Conservation (phyloP, 2,888 invertebrate genomes). For the Pocota personata region DNA sequence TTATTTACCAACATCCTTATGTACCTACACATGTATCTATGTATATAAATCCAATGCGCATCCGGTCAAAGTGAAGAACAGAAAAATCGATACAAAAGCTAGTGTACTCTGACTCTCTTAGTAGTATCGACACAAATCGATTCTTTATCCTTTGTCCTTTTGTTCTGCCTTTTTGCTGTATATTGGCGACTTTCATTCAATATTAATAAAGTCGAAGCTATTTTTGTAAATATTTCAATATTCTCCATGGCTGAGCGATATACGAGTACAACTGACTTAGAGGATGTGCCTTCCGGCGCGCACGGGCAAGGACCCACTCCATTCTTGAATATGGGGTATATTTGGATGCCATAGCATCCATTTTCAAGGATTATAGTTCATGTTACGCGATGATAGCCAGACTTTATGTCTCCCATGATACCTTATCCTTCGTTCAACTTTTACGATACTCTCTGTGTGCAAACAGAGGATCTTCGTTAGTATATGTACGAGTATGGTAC, state of each 20-base stretch:
- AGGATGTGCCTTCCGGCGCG: neutral
- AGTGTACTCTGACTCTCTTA: neutral
- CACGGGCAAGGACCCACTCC: neutral
- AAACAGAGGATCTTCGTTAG: neutral
- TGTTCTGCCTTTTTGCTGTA: neutral
- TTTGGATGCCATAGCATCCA: neutral
- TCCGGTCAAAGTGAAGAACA: constrained; percentile 10
- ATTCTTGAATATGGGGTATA: neutral
- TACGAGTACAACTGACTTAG: neutral
- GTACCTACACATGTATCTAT: neutral
- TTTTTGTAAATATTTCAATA: constrained; percentile 46
- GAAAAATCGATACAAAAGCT: constrained; percentile 18
- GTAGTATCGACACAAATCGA: constrained; percentile 39
- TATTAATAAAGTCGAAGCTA: constrained; percentile 43
- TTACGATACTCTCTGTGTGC: constrained; percentile 16
- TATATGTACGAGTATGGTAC: too few species aligned
- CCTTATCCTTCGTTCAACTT: constrained; percentile 36
- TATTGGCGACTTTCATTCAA: constrained; percentile 16
- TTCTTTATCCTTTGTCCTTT: constrained; percentile 8
- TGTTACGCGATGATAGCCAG: constrained; percentile 57
- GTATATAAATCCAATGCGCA: constrained; percentile 26
- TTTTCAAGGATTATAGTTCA: constrained; percentile 30
- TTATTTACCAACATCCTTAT: constrained; percentile 29
- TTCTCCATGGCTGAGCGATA: neutral
- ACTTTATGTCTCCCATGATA: constrained; percentile 62